These are phyloP conservation scores for Athalia circularis DNA, from an alignment of 2,888 invertebrate genomes.

Conservation along the genomic window DNA sequence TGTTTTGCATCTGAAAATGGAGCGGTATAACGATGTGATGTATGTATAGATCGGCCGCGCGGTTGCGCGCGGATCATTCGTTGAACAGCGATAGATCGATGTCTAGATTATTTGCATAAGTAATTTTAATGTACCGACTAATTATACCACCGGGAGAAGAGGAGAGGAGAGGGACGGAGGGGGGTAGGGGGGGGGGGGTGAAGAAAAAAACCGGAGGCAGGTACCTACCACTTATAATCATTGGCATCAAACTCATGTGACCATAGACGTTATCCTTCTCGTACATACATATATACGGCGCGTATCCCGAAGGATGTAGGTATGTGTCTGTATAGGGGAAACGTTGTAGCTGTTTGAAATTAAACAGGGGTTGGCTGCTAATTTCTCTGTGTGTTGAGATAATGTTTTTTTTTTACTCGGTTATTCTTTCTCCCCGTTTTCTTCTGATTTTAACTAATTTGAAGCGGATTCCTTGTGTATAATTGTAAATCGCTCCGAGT, in stretches of 20 bases:
- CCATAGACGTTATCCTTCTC: constrained; percentile 30
- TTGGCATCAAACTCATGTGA: constrained; percentile 8
- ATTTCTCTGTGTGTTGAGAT: not conserved
- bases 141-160: constrained; percentile 5
- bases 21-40: not conserved
- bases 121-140: constrained; percentile 44
- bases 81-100: constrained; percentile 17
- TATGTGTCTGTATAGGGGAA: too few species aligned
- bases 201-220: constrained; percentile 1
- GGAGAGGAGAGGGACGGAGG: not conserved
- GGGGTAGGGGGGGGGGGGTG: not conserved
- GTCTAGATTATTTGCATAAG: constrained; percentile 40
- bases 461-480: not conserved
- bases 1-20: constrained; percentile 18
- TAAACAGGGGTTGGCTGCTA: not conserved
- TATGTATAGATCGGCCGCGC: constrained; percentile 15
- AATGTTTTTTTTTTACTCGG: not conserved
- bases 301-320: not conserved
- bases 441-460: not conserved
- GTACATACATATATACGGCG: constrained; percentile 2
- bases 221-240: not conserved
- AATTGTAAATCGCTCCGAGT: too few species aligned
- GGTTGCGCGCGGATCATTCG: not conserved
- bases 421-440: not conserved
- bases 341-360: not conserved